Conservation (phyloP, 2,797 vertebrate genomes). For the Argyrosomus regius region DNA sequence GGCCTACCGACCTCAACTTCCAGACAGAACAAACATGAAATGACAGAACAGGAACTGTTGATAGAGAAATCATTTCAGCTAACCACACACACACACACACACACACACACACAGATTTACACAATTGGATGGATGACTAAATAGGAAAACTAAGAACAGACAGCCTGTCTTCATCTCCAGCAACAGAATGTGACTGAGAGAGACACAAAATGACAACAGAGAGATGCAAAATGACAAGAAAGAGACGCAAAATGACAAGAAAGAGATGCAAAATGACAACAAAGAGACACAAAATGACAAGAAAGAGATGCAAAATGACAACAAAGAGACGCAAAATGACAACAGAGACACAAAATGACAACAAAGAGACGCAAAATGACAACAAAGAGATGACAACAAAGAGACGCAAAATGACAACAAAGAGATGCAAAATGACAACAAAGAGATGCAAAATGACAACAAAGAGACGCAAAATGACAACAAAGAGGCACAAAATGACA, state of each 20-base stretch:
- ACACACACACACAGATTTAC: not conserved
- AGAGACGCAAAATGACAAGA: not conserved
- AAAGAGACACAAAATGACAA: no score
- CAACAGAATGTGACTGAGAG: not conserved
- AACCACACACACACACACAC: not conserved
- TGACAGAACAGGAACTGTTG: slow-evolving; percentile 1
- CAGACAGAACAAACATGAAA: not conserved
- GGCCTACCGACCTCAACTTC: not conserved
- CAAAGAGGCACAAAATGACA: not conserved
- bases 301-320: no score
- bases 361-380: not conserved
- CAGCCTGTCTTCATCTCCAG: not conserved
- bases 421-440: not conserved
- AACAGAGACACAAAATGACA: not conserved
- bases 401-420: not conserved
- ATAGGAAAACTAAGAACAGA: not conserved
- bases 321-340: no score
- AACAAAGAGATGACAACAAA: no score
- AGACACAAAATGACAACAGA: not conserved
- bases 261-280: not conserved
- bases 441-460: not conserved
- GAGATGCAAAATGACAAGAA: not conserved
- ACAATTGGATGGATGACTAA: slow-evolving; percentile 22
- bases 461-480: not conserved
- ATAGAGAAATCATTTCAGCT: slow-evolving; percentile 19